These are phyloP conservation scores for Andrena haemorrhoa DNA, from an alignment of 2,888 invertebrate species.

Conservation along the genomic window DNA sequence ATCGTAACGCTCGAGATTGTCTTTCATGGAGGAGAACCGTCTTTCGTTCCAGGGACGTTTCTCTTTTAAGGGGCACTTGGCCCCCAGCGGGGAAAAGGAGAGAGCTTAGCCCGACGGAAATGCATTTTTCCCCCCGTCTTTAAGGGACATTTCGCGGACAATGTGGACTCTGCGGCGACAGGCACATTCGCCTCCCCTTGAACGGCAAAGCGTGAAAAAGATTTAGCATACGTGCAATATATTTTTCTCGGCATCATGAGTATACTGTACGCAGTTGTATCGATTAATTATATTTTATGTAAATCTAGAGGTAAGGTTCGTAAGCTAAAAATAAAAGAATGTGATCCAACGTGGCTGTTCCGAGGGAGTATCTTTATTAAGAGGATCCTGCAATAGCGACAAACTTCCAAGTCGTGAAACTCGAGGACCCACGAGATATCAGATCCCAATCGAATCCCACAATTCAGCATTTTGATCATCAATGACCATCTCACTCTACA, in stretches of 20 bases:
- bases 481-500: too few relatives aligned
- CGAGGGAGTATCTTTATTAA: neutral
- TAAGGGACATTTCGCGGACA: constrained; percentile 23
- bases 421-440: too few relatives aligned
- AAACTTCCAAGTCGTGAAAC: neutral
- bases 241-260: constrained; percentile 67
- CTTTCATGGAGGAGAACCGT: constrained; percentile 13
- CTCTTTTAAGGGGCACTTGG: neutral
- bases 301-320: constrained; percentile 66
- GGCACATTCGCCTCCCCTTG: constrained; percentile 49
- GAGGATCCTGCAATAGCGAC: neutral
- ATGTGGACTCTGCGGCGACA: constrained; percentile 18
- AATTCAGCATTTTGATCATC: too few relatives aligned
- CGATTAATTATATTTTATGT: constrained; percentile 73
- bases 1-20: constrained; percentile 8
- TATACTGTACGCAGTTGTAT: constrained; percentile 63
- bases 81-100: neutral
- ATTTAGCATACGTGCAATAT: constrained; percentile 67
- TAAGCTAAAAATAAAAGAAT: constrained; percentile 68
- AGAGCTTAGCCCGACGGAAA: constrained; percentile 14
- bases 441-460: too few relatives aligned
- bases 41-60: constrained; percentile 12
- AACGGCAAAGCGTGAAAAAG: constrained; percentile 41
- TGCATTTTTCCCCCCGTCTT: neutral
- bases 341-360: constrained; percentile 33